These are phyloP conservation scores for Rhabdornis inornatus DNA, from an alignment of 2,113 vertebrate genomes.

Conservation along the genomic window DNA sequence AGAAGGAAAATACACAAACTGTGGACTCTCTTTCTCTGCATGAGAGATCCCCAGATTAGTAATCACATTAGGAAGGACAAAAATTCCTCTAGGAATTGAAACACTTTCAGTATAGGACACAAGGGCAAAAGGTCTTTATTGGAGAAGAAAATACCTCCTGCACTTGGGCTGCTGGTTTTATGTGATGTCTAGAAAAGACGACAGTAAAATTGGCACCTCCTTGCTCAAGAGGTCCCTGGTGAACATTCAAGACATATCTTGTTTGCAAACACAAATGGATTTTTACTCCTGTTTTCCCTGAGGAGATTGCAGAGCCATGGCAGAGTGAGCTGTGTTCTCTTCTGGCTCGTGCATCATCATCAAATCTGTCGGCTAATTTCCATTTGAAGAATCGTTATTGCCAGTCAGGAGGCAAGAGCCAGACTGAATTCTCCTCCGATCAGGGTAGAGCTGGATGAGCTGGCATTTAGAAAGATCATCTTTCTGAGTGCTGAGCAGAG, in stretches of 20 bases:
- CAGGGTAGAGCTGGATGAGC: constrained; percentile 4
- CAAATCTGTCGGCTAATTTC: constrained; percentile 68
- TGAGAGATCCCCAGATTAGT: constrained; percentile 5
- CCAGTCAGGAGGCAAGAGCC: constrained; percentile 36
- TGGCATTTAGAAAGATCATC: constrained; percentile 30
- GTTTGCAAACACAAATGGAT: constrained; percentile 69
- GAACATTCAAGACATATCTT: constrained; percentile 65
- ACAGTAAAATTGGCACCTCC: constrained; percentile 59
- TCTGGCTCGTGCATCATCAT: constrained; percentile 66
- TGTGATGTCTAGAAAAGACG: constrained; percentile 42
- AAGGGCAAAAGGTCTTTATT: constrained; percentile 46
- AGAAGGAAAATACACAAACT: background rate
- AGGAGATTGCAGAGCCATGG: constrained; percentile 48
- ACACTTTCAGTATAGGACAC: constrained; percentile 7
- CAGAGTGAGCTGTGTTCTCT: constrained; percentile 49
- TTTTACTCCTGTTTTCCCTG: constrained; percentile 63
- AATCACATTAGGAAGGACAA: constrained; percentile 51
- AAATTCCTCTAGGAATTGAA: constrained; percentile 27
- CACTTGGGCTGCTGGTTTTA: constrained; percentile 35
- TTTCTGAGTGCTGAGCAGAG: constrained; percentile 2
- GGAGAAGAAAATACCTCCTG: constrained; percentile 39
- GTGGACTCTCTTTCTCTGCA: background rate
- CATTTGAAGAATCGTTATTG: constrained; percentile 54
- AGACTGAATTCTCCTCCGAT: background rate
- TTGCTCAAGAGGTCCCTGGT: constrained; percentile 57